phyloP scores from a whole-genome alignment of 2,888 invertebrate genomes.

The Lasioglossum calceatum region DNA sequence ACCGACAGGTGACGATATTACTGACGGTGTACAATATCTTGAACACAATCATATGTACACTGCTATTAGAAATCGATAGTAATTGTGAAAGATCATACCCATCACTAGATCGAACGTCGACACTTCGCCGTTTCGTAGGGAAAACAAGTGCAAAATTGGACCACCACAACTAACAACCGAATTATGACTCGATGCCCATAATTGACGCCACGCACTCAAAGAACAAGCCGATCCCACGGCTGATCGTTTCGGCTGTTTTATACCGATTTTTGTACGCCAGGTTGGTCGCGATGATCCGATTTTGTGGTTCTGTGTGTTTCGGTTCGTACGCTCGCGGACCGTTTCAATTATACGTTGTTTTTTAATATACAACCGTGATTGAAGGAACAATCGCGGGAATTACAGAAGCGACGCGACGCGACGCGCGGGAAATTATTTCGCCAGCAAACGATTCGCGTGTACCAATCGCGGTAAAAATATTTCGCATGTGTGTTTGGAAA shows the following conservation, averaged over 20 bases:
- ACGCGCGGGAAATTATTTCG: not conserved
- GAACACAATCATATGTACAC: too few species aligned
- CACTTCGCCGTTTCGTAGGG: not conserved
- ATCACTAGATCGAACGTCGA: not conserved
- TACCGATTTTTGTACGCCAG: too few species aligned
- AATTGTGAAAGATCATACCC: not conserved
- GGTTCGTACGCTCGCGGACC: not conserved
- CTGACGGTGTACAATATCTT: too few species aligned
- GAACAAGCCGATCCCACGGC: too few species aligned
- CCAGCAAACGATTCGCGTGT: not conserved
- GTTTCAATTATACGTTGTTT: not conserved
- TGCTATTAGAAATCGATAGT: not conserved
- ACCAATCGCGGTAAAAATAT: not conserved
- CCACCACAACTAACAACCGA: conserved; percentile 4
- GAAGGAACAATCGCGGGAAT: not conserved
- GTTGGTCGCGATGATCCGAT: not conserved
- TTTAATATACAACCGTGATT: not conserved
- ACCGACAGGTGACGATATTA: too few species aligned
- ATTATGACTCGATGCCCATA: not conserved
- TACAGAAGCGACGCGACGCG: not conserved
- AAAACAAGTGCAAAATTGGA: conserved; percentile 33
- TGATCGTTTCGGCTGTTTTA: not conserved
- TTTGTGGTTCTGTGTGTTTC: not conserved
- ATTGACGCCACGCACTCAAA: not conserved
- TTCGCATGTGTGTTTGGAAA: not conserved